Evolutionary conservation across 2,113 vertebrate species (phyloP).

Genomic region (Sylvia atricapilla): DNA sequence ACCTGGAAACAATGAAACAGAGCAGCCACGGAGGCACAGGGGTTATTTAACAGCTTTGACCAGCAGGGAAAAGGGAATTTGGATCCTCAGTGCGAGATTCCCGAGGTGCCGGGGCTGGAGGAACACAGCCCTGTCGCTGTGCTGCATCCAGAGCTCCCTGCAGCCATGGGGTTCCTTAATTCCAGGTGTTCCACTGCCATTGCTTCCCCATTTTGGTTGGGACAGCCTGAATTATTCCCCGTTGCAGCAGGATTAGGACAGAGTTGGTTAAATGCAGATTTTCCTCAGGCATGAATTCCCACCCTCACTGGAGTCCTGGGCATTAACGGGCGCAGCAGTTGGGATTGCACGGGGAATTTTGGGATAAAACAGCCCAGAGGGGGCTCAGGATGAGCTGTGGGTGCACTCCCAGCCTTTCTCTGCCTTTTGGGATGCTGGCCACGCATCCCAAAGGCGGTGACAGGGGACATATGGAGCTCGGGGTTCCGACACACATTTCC

Average conservation of each 20-base stretch:
- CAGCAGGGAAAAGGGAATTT: not conserved
- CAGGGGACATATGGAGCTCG: slow-evolving; percentile 3
- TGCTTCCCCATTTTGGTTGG: not conserved
- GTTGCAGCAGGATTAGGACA: not conserved
- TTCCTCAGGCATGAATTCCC: not conserved
- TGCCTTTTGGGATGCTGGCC: not conserved
- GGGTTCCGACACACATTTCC: not conserved
- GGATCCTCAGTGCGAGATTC: accelerated
- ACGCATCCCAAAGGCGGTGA: not conserved
- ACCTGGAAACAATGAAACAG: slow-evolving; percentile 31
- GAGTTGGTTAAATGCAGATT: not conserved
- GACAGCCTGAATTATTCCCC: not conserved
- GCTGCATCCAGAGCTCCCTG: not conserved
- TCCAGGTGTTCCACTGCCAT: not conserved
- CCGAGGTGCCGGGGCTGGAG: accelerated
- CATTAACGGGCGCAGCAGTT: too few relatives aligned
- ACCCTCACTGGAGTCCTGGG: accelerated
- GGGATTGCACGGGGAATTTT: not conserved
- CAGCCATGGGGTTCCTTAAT: not conserved
- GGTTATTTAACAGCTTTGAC: not conserved
- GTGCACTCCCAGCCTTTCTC: accelerated
- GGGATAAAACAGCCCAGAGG: not conserved
- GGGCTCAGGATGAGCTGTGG: not conserved
- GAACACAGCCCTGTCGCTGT: not conserved
- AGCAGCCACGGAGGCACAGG: not conserved